Base-by-base conservation (phyloP, 1,140 invertebrate genomes). In the Belonocnema kinseyi region DNA sequence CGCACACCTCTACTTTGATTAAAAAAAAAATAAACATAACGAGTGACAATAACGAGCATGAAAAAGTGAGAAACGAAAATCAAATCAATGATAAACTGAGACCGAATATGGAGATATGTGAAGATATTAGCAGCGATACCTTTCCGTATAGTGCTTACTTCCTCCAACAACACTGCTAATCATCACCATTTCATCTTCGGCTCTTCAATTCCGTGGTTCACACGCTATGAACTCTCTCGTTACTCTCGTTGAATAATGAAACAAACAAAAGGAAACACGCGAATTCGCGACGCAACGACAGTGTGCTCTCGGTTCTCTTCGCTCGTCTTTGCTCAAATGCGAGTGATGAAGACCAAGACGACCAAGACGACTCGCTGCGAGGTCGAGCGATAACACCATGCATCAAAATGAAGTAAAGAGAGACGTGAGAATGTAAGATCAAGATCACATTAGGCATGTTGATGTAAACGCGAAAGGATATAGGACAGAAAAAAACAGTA, bases 371-470 rank as follows among this genome's bases (percentile, higher is more conserved):
- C 82, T 51, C 19, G 79, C 77, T 84, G 77, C 74, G 75, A 81
- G 80, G 77, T 84, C 79, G 79, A 82, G 77, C 76, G 72, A 84
- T 80, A 85, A 85, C 82, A 85, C 81, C 84, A 82, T 84, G 84
- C 84, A 84, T 81, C 82, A 83, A 87, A 84, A 86, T 85, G 82
- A 85, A 87, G 86, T 83, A 85, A 85, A 87, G 84, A 86, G 82
- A 88, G 77, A 85, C 81, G 83, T 86, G 84, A 87, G 82, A 86
- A 86, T 86, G 82, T 84, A 86, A 87, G 85, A 85, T 88, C 84
- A 86, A 87, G 86, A 87, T 87, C 85, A 83, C 83, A 66, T 66
- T 83, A 83, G 87, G 83, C 84, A 85, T 82, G 81, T 78, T 88
- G 84, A 86, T 85, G 84, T 86, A 87, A 81, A 86, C 84, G 85